These are phyloP conservation scores for Schizopygopsis pylzovi DNA, from an alignment of 2,797 vertebrate species.

Conservation along the genomic window DNA sequence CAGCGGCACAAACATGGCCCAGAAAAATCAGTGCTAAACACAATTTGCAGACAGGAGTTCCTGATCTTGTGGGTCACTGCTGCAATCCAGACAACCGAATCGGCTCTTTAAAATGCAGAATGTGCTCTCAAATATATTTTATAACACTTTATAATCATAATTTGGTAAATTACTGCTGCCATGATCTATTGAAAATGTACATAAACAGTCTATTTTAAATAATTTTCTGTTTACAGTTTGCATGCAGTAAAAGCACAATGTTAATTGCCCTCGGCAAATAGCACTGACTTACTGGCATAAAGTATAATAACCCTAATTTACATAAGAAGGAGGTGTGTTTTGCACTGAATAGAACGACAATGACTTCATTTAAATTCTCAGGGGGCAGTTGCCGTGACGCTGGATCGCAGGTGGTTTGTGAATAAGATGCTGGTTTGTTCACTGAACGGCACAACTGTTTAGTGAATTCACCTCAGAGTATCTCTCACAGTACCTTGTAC, in stretches of 20 bases:
- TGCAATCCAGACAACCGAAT: background rate
- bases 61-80: background rate
- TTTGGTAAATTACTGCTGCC: constrained; percentile 11
- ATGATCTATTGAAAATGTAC: constrained; percentile 21
- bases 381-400: background rate
- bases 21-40: constrained; percentile 9
- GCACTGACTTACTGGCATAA: constrained; percentile 19
- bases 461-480: constrained; percentile 28
- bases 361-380: constrained; percentile 16
- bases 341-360: constrained; percentile 6
- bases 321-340: constrained; percentile 35
- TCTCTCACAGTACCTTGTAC: constrained; percentile 60
- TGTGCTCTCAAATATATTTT: background rate
- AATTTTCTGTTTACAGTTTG: constrained; percentile 57
- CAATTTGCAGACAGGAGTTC: background rate
- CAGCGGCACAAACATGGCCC: background rate
- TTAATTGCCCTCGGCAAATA: constrained; percentile 7
- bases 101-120: constrained; percentile 4
- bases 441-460: background rate
- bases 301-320: constrained; percentile 23
- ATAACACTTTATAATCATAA: background rate
- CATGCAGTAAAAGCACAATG: constrained; percentile 17
- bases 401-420: constrained; percentile 24
- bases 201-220: constrained; percentile 61
- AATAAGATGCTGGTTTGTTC: constrained; percentile 18